A percentile compares a stretch with the other conserved stretches of the same genome.
Conservation (phyloP, 2,797 vertebrate species). For the Pantherophis alleghaniensis region DNA sequence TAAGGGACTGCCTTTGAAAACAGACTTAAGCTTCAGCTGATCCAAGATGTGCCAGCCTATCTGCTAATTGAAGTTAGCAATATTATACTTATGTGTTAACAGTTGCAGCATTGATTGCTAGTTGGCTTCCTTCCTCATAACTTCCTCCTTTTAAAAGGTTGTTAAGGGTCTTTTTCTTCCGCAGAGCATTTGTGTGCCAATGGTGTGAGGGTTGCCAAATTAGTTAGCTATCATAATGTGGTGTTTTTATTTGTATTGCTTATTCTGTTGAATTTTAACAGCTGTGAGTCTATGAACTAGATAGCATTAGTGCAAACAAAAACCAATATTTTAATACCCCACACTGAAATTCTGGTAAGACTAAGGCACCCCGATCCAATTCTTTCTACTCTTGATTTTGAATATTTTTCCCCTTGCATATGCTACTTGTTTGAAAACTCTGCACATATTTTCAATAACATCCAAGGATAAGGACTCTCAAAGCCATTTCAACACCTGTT, state of each 20-base stretch:
- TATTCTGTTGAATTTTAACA: background rate
- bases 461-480: background rate
- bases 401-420: background rate
- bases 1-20: background rate
- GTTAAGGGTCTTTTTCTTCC: background rate
- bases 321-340: background rate
- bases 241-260: background rate
- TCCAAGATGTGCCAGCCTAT: background rate
- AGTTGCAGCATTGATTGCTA: background rate
- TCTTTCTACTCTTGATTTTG: background rate
- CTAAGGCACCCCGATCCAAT: background rate
- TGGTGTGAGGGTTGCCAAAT: background rate
- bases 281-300: background rate
- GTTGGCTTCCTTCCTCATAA: background rate
- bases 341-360: background rate
- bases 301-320: background rate
- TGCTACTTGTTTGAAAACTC: background rate
- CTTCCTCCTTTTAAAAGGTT: background rate
- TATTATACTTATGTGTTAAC: background rate
- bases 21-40: background rate
- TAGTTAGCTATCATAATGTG: background rate
- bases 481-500: background rate
- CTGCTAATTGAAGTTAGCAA: background rate
- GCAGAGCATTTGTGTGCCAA: background rate
- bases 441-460: background rate